A percentile compares a stretch with the other conserved stretches of the same genome.
phyloP scores from a whole-genome alignment of 1,140 invertebrate genomes.

The Chlorops oryzae region DNA sequence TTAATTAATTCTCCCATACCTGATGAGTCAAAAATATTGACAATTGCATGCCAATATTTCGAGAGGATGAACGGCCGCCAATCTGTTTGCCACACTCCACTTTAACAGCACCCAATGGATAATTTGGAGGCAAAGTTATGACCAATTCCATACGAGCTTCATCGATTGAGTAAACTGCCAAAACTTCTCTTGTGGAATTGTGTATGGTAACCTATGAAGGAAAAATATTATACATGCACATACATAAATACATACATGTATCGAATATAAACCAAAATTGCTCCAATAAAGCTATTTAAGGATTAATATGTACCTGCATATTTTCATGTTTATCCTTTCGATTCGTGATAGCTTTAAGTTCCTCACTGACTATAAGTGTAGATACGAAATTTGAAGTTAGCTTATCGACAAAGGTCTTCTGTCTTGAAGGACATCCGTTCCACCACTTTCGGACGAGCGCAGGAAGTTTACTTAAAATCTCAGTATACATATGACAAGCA shows the following conservation, averaged over 20 bases:
- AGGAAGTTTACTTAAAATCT: slow-evolving; percentile 62
- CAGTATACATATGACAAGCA: slow-evolving; percentile 62
- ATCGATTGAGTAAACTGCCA: slow-evolving; percentile 74
- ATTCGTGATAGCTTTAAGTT: slow-evolving; percentile 58
- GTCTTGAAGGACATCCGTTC: slow-evolving; percentile 61
- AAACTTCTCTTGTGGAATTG: slow-evolving; percentile 64
- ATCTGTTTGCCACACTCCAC: slow-evolving; percentile 63
- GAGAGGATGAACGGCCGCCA: slow-evolving; percentile 55
- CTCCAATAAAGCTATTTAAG: too few species aligned
- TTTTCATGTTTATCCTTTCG: slow-evolving; percentile 57
- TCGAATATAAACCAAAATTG: too few species aligned
- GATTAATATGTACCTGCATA: slow-evolving; percentile 70
- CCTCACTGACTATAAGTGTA: slow-evolving; percentile 61
- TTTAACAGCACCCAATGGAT: slow-evolving; percentile 68
- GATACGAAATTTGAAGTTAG: slow-evolving; percentile 70
- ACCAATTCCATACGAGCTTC: slow-evolving; percentile 74
- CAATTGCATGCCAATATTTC: slow-evolving; percentile 73
- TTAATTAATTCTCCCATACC: slow-evolving; percentile 50
- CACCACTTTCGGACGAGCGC: slow-evolving; percentile 79
- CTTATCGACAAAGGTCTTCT: slow-evolving; percentile 65
- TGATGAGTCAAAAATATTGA: slow-evolving; percentile 75
- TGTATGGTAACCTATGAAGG: slow-evolving; percentile 62
- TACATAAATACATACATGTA: too few species aligned
- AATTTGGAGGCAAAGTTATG: slow-evolving; percentile 70
- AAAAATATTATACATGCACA: too few species aligned